Evolutionary conservation across 2,888 invertebrate genomes (phyloP), one percentile per base, ranked within the genome.

Genomic region (Alloplasta piceator): DNA sequence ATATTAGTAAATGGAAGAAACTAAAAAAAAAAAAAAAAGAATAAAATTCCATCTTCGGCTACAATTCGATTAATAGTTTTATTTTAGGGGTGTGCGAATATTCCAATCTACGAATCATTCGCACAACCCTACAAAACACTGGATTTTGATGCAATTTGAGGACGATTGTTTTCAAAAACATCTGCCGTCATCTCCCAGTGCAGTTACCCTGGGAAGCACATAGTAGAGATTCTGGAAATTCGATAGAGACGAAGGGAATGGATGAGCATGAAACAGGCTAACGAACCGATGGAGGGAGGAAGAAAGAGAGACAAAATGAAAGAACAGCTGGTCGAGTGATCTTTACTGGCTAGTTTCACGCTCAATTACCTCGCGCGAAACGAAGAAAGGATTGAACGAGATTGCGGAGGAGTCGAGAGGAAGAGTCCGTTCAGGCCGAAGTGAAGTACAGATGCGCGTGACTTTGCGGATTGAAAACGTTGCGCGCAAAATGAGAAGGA

Each of bases 301-400:
- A 50, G 61, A 36, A 41, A 52, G 46, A 46, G 3, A 14, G 50
- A 61, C 74, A 61, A 41, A 76, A 74, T 70, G 16, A 64, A 77
- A 70, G 46, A 80, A 83, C 70, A 81, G 68, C 70, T 48, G 71
- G 74, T 73, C 80, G 71, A 84, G 82, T 82, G 87, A 89, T 89
- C 87, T 87, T 88, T 86, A 86, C 88, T 82, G 86, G 88, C 89
- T 88, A 89, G 90, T 91, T 91, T 90, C 88, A 90, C 89, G 86
- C 89, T 90, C 89, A 87, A 90, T 91, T 91, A 90, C 89, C 84
- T 38, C 86, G 86, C 85, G 86, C 87, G 88, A 88, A 89, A 87
- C 87, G 87, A 87, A 86, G 88, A 87, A 88, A 90, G 87, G 87
- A 90, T 89, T 87, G 89, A 85, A 84, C 82, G 87, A 89, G 88